phyloP scores from a whole-genome alignment of 2,888 invertebrate genomes.

The Selenia dentaria region DNA sequence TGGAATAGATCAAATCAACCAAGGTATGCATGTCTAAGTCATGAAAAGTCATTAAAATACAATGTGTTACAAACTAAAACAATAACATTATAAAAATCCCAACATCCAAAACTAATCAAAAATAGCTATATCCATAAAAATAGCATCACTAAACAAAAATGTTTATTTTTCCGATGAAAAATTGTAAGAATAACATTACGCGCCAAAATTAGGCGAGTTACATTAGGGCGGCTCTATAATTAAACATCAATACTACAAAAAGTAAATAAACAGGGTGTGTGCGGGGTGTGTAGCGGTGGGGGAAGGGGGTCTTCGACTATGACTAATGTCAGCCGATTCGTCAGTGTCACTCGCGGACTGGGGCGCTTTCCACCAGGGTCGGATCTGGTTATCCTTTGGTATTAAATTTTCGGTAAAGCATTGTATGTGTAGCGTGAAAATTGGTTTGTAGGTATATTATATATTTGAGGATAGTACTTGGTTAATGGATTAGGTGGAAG shows the following conservation, averaged over 20 bases:
- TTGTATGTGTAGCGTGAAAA: slow-evolving; percentile 29
- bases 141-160: slow-evolving; percentile 38
- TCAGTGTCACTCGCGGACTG: slow-evolving; percentile 86
- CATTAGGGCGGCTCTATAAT: slow-evolving; percentile 77
- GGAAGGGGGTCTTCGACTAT: slow-evolving; percentile 84
- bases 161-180: slow-evolving; percentile 54
- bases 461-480: slow-evolving; percentile 23
- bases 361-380: slow-evolving; percentile 75
- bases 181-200: slow-evolving; percentile 69
- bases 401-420: slow-evolving; percentile 76
- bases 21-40: no score
- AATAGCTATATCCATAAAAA: slow-evolving; percentile 27
- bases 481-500: slow-evolving; percentile 10
- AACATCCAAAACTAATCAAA: no score
- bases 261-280: slow-evolving; percentile 83
- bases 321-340: slow-evolving; percentile 89
- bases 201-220: slow-evolving; percentile 71
- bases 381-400: slow-evolving; percentile 74
- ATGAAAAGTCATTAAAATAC: no score
- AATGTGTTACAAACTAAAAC: no score
- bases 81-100: no score
- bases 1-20: no score
- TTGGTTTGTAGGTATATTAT: slow-evolving; percentile 22
- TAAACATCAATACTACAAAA: slow-evolving; percentile 85
- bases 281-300: slow-evolving; percentile 68